Evolutionary conservation across 2,797 vertebrate genomes (phyloP).

Genomic region (Perdix hodgsoniae): DNA sequence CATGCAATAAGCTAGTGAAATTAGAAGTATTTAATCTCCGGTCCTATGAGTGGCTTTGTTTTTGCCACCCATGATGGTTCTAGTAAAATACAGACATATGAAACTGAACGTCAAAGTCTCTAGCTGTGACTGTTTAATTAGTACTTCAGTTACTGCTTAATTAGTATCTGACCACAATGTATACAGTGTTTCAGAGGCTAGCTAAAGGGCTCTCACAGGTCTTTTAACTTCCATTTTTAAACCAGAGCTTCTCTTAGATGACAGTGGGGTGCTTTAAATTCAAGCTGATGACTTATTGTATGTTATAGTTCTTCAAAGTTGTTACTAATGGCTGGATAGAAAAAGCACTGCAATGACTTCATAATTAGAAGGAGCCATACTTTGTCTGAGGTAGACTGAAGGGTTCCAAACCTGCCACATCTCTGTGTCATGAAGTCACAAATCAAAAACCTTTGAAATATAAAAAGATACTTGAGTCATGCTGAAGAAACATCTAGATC

Average conservation of each 20-base stretch:
- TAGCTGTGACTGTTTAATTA: conserved; percentile 50
- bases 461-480: neutral
- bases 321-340: neutral
- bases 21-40: conserved; percentile 44
- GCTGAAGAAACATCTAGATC: neutral
- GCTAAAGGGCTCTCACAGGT: neutral
- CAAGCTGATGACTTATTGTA: neutral
- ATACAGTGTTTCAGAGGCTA: conserved; percentile 1
- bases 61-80: conserved; percentile 6
- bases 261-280: neutral
- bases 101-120: conserved; percentile 14
- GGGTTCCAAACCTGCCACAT: neutral
- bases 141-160: conserved; percentile 33
- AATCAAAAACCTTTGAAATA: neutral
- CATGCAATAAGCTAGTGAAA: conserved; percentile 39
- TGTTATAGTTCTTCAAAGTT: neutral
- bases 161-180: conserved; percentile 30
- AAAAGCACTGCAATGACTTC: neutral
- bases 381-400: neutral
- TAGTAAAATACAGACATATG: neutral
- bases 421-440: neutral
- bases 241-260: neutral
- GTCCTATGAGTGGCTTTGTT: neutral
- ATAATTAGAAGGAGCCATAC: neutral
- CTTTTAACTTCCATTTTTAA: conserved; percentile 6